Percentiles rank a stretch among this genome's conserved stretches.
Conservation (phyloP, 2,888 invertebrate species). For the Antitype chi region DNA sequence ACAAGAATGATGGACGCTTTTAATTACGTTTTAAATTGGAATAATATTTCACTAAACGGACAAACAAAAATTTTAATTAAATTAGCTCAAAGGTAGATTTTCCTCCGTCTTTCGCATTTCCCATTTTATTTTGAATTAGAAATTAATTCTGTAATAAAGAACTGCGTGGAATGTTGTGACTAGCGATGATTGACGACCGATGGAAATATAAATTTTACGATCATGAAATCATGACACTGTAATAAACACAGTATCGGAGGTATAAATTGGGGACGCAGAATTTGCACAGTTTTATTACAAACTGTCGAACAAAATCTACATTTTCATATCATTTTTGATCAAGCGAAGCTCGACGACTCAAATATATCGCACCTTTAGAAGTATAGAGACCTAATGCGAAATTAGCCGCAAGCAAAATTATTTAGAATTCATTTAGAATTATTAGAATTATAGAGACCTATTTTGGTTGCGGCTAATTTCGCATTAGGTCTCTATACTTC, state of each 20-base stretch:
- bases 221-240: conserved; percentile 55
- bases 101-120: conserved; percentile 20
- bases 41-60: conserved; percentile 60
- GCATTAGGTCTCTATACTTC: too few relatives aligned
- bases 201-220: conserved; percentile 61
- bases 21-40: conserved; percentile 60
- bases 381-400: too few relatives aligned
- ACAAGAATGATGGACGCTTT: conserved; percentile 56
- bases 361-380: too few relatives aligned
- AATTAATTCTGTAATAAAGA: conserved; percentile 51
- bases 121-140: conserved; percentile 50
- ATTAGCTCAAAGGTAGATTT: conserved; percentile 45
- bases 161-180: conserved; percentile 51
- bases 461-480: too few relatives aligned
- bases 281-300: conserved; percentile 41
- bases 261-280: conserved; percentile 39
- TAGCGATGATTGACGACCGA: conserved; percentile 53
- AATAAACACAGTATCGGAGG: conserved; percentile 49
- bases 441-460: too few relatives aligned
- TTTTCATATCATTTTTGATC: conserved; percentile 26
- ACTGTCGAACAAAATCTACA: conserved; percentile 25
- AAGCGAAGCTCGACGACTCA: neutral
- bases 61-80: conserved; percentile 58
- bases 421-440: too few relatives aligned
- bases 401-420: too few relatives aligned